phyloP scores from a whole-genome alignment of 2,797 vertebrate species.

The Hippopotamyrus pictus region DNA sequence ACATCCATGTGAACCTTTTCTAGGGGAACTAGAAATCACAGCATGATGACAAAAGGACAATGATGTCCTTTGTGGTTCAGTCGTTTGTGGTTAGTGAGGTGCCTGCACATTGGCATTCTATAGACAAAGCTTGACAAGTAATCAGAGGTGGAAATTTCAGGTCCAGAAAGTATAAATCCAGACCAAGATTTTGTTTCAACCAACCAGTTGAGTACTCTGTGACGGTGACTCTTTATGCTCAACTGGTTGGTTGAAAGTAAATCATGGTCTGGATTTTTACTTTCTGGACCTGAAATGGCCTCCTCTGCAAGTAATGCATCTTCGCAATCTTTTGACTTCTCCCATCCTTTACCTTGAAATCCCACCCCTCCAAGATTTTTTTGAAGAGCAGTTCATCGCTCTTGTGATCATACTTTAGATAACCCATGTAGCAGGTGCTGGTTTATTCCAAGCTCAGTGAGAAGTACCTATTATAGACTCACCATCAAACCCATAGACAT shows the following conservation, averaged over 20 bases:
- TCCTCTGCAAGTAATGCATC: not conserved
- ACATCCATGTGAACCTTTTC: not conserved
- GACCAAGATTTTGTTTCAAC: too few species aligned
- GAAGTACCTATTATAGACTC: not conserved
- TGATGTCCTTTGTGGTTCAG: too few species aligned
- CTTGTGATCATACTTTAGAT: not conserved
- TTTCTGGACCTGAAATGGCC: too few species aligned
- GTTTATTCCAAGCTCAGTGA: not conserved
- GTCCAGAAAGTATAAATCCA: too few species aligned
- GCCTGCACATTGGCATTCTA: not conserved
- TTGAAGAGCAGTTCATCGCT: not conserved
- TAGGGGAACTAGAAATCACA: not conserved
- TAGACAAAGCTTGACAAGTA: not conserved
- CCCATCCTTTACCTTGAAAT: not conserved
- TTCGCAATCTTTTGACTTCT: not conserved
- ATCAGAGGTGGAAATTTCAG: too few species aligned
- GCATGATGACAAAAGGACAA: not conserved
- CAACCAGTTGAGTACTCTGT: too few species aligned
- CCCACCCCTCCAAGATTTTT: not conserved
- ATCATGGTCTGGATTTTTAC: too few species aligned
- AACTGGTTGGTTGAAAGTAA: too few species aligned
- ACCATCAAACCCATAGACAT: not conserved
- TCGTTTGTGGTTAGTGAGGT: not conserved
- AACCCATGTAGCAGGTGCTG: not conserved
- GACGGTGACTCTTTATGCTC: too few species aligned